Percentiles rank a stretch among this genome's conserved stretches.
Conservation (phyloP, 2,113 vertebrate genomes). For the Picathartes gymnocephalus region DNA sequence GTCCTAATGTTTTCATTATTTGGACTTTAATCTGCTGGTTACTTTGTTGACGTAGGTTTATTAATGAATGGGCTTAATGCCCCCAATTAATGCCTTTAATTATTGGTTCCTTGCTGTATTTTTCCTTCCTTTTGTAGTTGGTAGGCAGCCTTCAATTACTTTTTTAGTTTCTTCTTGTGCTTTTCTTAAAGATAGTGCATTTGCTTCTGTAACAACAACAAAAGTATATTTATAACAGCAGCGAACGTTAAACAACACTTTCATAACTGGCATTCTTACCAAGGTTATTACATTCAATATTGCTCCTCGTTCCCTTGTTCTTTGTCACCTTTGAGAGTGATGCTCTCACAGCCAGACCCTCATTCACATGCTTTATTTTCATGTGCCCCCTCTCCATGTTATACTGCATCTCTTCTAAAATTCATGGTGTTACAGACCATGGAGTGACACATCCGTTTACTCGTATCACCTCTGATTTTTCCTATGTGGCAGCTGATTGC, state of each 20-base stretch:
- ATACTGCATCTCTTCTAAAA: background rate
- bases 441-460: background rate
- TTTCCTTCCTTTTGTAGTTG: background rate
- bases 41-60: background rate
- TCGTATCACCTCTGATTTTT: background rate
- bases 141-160: background rate
- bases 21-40: slow-evolving; percentile 31
- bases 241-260: background rate
- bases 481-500: background rate
- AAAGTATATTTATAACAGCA: background rate
- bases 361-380: background rate
- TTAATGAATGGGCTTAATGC: background rate
- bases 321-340: background rate
- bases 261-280: background rate
- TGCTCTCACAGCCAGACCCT: background rate
- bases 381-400: background rate
- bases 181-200: background rate
- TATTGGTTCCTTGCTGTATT: slow-evolving; percentile 24
- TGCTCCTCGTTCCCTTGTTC: background rate
- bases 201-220: background rate
- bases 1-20: slow-evolving; percentile 52
- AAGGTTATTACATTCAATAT: background rate
- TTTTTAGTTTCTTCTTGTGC: background rate
- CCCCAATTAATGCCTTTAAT: slow-evolving; percentile 40
- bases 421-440: background rate